phyloP scores from a whole-genome alignment of 53 echinoderm and acorn worm species.

The Paelopatides confundens region DNA sequence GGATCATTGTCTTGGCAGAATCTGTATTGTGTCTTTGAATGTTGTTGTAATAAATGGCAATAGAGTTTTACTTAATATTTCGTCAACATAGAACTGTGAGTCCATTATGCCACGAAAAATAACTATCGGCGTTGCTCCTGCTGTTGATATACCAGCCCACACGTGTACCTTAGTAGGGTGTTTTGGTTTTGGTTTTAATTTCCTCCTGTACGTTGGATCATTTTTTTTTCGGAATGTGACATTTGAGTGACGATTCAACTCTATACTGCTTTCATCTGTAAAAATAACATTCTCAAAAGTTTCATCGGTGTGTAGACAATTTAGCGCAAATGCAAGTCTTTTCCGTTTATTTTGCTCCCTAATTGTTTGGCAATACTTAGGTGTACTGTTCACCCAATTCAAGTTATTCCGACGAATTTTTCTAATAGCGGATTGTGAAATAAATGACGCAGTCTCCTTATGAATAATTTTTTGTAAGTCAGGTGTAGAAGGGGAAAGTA shows the following conservation, averaged over 20 bases:
- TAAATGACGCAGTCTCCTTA: no score
- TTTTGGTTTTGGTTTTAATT: conserved; percentile 41
- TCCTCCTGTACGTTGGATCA: not conserved
- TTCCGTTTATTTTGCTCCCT: conserved; percentile 5
- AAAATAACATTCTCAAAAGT: conserved; percentile 61
- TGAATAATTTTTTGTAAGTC: no score
- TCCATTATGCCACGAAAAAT: conserved; percentile 61
- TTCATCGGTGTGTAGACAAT: not conserved
- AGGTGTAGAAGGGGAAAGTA: no score
- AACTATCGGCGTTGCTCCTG: conserved; percentile 52
- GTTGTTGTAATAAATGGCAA: conserved; percentile 34
- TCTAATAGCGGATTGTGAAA: no score
- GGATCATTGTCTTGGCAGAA: conserved; percentile 63
- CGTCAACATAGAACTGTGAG: conserved; percentile 38
- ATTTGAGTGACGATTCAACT: conserved; percentile 34
- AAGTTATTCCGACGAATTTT: no score
- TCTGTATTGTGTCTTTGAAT: conserved; percentile 10
- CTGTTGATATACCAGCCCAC: conserved; percentile 61
- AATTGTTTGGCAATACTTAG: conserved; percentile 36
- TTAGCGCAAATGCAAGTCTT: conserved; percentile 25
- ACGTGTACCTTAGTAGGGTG: conserved; percentile 58
- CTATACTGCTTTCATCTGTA: conserved; percentile 40
- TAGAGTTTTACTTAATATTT: conserved; percentile 7
- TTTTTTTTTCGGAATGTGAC: conserved; percentile 36
- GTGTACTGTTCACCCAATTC: no score